Evolutionary conservation across 2,113 vertebrate genomes (phyloP).

Genomic region (Cryptomyrus ogoouensis): DNA sequence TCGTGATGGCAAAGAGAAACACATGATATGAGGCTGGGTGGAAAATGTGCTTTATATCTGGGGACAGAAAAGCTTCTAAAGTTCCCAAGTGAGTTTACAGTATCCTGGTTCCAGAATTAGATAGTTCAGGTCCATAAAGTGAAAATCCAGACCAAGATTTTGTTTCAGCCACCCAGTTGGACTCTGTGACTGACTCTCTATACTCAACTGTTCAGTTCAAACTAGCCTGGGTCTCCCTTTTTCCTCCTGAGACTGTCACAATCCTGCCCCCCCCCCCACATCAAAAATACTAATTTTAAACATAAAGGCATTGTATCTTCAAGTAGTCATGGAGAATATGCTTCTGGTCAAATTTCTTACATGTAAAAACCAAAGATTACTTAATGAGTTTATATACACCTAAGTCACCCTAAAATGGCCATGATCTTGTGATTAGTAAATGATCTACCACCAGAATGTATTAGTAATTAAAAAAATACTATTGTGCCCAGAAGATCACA

Average conservation of each 20-base stretch:
- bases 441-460: neutral
- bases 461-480: neutral
- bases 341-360: neutral
- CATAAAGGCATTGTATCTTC: constrained; percentile 21
- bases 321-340: constrained; percentile 22
- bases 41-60: neutral
- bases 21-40: neutral
- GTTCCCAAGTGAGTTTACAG: neutral
- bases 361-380: constrained; percentile 3
- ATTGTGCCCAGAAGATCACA: neutral
- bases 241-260: neutral
- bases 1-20: neutral
- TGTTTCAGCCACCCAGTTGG: neutral
- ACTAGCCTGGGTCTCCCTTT: neutral
- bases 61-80: neutral
- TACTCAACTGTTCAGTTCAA: neutral
- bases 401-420: neutral
- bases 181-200: neutral
- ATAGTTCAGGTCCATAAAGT: neutral
- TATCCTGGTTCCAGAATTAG: neutral
- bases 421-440: neutral
- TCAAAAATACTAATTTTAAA: neutral
- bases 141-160: neutral
- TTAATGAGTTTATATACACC: neutral
- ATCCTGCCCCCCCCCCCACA: neutral